Evolutionary conservation across 1,140 invertebrate genomes (phyloP).

Genomic region (Aphelinus atriplicis): DNA sequence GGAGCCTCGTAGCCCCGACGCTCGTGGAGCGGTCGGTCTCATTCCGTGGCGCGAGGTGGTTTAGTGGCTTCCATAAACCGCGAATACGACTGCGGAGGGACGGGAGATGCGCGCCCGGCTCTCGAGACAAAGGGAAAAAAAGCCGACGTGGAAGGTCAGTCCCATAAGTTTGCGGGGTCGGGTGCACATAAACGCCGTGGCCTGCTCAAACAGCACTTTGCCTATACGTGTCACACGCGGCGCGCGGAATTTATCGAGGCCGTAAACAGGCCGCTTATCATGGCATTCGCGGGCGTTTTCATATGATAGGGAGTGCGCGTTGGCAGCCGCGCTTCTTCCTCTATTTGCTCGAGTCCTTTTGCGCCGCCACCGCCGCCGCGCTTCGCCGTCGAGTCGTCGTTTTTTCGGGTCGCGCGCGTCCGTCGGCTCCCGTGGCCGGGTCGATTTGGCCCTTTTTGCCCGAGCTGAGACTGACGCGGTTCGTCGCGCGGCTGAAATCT

Average conservation of each 20-base stretch:
- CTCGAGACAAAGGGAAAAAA: constrained; percentile 5
- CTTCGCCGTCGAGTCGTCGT: neutral
- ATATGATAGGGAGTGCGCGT: no score
- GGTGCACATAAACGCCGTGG: constrained; percentile 33
- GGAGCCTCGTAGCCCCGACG: constrained; percentile 21
- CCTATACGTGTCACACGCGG: constrained; percentile 17
- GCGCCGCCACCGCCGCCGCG: constrained; percentile 8
- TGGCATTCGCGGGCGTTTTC: neutral
- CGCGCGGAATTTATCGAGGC: constrained; percentile 29
- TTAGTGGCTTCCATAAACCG: constrained; percentile 39
- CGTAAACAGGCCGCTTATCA: constrained; percentile 38
- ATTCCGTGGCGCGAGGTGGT: constrained; percentile 15
- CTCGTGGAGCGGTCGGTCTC: constrained; percentile 7
- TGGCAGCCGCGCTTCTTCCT: neutral
- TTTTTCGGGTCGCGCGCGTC: no score
- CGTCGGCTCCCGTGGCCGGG: no score
- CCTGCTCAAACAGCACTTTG: constrained; percentile 30
- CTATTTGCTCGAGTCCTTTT: no score
- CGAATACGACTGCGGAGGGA: constrained; percentile 24
- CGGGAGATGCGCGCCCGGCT: neutral
- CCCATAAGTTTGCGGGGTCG: constrained; percentile 30
- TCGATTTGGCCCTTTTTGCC: neutral
- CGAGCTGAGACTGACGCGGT: neutral
- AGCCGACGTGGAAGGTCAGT: constrained; percentile 26
- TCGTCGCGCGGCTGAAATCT: constrained; percentile 10